Conservation (phyloP, 2,888 invertebrate species). For the Drosophila engyochracea region DNA sequence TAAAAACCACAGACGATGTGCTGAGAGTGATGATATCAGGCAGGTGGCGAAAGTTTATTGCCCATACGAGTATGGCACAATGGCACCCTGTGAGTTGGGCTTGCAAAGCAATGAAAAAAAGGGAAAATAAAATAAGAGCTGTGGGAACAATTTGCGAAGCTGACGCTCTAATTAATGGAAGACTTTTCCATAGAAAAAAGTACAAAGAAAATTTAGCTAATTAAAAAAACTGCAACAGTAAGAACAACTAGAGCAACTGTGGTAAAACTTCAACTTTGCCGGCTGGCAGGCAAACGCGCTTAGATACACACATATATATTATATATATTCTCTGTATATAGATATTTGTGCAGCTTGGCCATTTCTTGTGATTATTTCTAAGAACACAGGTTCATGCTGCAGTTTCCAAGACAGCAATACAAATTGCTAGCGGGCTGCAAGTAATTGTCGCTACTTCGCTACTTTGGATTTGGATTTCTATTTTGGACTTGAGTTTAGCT, state of each 20-base stretch:
- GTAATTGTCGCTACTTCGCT: conserved; percentile 77
- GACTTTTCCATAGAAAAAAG: conserved; percentile 65
- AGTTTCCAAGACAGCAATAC: conserved; percentile 47
- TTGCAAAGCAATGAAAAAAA: conserved; percentile 6
- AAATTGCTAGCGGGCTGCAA: conserved; percentile 79
- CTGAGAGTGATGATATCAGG: conserved; percentile 45
- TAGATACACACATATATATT: not conserved
- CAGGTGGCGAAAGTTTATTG: conserved; percentile 71
- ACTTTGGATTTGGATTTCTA: conserved; percentile 51
- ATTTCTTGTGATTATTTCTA: conserved; percentile 72
- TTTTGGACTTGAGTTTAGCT: conserved; percentile 28
- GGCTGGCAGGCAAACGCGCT: conserved; percentile 28
- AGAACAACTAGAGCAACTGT: conserved; percentile 29
- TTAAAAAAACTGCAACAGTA: conserved; percentile 59
- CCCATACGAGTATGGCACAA: conserved; percentile 27
- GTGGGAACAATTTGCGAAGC: conserved; percentile 35
- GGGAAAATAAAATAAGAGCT: conserved; percentile 4
- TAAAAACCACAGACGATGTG: conserved; percentile 60
- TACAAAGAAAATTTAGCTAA: conserved; percentile 74
- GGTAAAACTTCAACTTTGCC: conserved; percentile 38
- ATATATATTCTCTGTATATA: not conserved
- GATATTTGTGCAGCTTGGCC: conserved; percentile 43
- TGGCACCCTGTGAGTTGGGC: conserved; percentile 16
- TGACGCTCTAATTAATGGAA: conserved; percentile 72
- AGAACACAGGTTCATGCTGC: conserved; percentile 67